Base-by-base conservation (phyloP, 2,888 invertebrate species). In the Pandemis cinnamomeana region DNA sequence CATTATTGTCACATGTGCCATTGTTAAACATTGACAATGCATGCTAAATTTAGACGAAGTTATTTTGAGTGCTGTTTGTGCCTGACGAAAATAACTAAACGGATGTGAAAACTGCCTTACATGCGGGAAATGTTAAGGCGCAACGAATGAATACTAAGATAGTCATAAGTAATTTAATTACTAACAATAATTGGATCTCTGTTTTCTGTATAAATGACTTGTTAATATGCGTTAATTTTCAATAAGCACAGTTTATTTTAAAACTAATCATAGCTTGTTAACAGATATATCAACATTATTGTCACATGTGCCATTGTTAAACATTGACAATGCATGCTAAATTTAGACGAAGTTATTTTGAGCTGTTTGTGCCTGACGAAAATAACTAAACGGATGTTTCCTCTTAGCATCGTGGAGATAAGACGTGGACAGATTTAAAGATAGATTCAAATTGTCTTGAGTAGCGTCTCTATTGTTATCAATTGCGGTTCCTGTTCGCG, bases 351-450 rank as follows among this genome's bases (percentile, higher is more conserved):
- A 46, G 71, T 55, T 74, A 71, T 55, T 67, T 67, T 51, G 60
- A 64, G 60, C 48, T 55, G 53, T 61, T 27, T 66, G 58, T 68
- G 7, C 67, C 20, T 46, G 48, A 73, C 74, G 13, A 44, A 67
- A 67, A 71, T 67, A 71, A 70, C 48, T 60, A 66, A 13, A 61
- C 72, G 68, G 68, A 69, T 67, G 70, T 67, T 70, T 61, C 74
- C 74, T 67, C 66, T 61, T 62, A 36, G 64, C 42, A 60, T n/a
- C 15, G 15, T 8, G 53, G n/a, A 68, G 27, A 71, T 72, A 67
- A 66, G 48, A 46, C 46, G 11, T 13, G 15, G 11, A 62, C 42
- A 61, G 11, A 46, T 48, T 61, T 27, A 61, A 55, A 55, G n/a
- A 13, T 42, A 51, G 66, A 53, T 64, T 7, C 48, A 10, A 27